Evolutionary conservation across 2,888 invertebrate genomes (phyloP).

Genomic region (Hypsopygia costalis): DNA sequence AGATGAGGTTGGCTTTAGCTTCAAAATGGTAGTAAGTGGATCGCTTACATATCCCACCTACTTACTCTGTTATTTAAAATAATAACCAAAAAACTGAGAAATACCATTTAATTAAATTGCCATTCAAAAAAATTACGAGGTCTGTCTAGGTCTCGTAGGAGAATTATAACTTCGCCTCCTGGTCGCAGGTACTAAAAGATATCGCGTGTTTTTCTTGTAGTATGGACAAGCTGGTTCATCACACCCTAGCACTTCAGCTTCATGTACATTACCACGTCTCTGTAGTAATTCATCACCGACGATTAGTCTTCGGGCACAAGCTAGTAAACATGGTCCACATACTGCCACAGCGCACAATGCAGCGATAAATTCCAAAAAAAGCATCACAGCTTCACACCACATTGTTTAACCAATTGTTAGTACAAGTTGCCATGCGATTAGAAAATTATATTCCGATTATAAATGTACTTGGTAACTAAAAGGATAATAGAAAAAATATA

Average conservation of each 20-base stretch:
- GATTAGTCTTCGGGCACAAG: slow-evolving; percentile 54
- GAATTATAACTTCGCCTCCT: slow-evolving; percentile 46
- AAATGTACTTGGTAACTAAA: neutral
- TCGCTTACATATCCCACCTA: too few species aligned
- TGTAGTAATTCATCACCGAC: slow-evolving; percentile 57
- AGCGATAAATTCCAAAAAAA: slow-evolving; percentile 57
- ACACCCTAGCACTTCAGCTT: slow-evolving; percentile 62
- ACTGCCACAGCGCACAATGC: slow-evolving; percentile 66
- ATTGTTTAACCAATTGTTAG: slow-evolving; percentile 24
- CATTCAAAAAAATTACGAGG: slow-evolving; percentile 19
- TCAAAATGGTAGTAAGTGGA: too few species aligned
- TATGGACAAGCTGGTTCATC: slow-evolving; percentile 71
- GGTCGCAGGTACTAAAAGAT: slow-evolving; percentile 59
- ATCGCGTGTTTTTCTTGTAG: slow-evolving; percentile 63
- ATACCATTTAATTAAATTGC: slow-evolving; percentile 6
- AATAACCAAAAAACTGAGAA: neutral
- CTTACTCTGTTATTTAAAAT: too few species aligned
- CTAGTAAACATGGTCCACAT: slow-evolving; percentile 64
- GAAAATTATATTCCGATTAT: neutral
- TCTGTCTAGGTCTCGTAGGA: slow-evolving; percentile 46
- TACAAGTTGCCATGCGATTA: neutral
- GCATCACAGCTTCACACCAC: slow-evolving; percentile 61
- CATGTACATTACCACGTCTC: slow-evolving; percentile 38
- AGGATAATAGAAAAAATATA: too few species aligned
- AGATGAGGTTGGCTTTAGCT: too few species aligned